phyloP scores from a whole-genome alignment of 2,888 invertebrate genomes.

The Hanleya hanleyi region DNA sequence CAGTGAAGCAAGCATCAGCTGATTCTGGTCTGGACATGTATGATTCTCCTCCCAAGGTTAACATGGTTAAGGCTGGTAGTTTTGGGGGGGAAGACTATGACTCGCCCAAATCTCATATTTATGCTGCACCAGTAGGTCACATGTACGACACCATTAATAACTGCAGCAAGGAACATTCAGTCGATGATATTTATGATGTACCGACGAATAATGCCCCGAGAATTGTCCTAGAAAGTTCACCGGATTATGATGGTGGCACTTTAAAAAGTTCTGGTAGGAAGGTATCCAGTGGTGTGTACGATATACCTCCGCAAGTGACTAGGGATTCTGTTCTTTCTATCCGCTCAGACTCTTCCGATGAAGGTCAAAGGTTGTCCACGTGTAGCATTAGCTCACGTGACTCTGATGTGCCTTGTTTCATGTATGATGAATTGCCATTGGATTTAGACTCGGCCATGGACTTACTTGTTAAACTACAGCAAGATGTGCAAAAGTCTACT shows the following conservation, averaged over 20 bases:
- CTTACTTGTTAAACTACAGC: slow-evolving; percentile 82
- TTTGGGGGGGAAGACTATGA: slow-evolving; percentile 43
- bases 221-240: slow-evolving; percentile 35
- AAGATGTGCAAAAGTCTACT: slow-evolving; percentile 87
- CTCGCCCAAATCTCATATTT: slow-evolving; percentile 47
- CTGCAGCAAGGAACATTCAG: slow-evolving; percentile 50
- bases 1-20: slow-evolving; percentile 55
- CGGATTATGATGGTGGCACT: slow-evolving; percentile 36
- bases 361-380: slow-evolving; percentile 53
- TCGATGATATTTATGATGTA: slow-evolving; percentile 70
- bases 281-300: slow-evolving; percentile 62
- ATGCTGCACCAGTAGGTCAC: slow-evolving; percentile 14
- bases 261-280: not conserved
- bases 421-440: slow-evolving; percentile 78
- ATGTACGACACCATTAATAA: slow-evolving; percentile 3
- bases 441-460: slow-evolving; percentile 86
- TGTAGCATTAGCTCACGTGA: slow-evolving; percentile 58
- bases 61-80: not conserved
- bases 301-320: slow-evolving; percentile 74
- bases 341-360: slow-evolving; percentile 61
- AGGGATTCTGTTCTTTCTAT: slow-evolving; percentile 66
- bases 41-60: slow-evolving; percentile 77
- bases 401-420: slow-evolving; percentile 46
- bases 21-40: slow-evolving; percentile 76
- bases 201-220: slow-evolving; percentile 64